These are phyloP conservation scores for Diploptera punctata DNA, from an alignment of 2,888 invertebrate species.

Conservation along the genomic window DNA sequence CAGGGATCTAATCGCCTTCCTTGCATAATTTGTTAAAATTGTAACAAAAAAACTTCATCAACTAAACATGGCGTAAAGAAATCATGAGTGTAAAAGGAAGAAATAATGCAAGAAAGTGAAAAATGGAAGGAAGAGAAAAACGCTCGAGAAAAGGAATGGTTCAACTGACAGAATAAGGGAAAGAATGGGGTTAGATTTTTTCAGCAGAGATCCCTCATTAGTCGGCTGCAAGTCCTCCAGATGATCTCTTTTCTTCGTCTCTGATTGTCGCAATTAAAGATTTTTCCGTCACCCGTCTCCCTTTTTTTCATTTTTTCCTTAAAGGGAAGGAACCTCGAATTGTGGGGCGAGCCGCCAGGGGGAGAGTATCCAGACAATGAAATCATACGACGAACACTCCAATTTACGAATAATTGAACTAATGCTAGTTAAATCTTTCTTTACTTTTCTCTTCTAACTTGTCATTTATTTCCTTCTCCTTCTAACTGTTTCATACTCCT, in stretches of 20 bases:
- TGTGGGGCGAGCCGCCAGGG: background rate
- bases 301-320: constrained; percentile 10
- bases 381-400: constrained; percentile 21
- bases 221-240: constrained; percentile 24
- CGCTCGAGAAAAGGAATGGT: no score
- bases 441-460: background rate
- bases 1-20: no score
- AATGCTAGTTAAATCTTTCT: constrained; percentile 31
- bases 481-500: background rate
- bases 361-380: constrained; percentile 4
- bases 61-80: no score
- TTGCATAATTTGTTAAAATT: no score
- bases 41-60: no score
- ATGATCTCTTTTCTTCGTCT: constrained; percentile 15
- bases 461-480: no score
- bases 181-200: no score
- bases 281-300: constrained; percentile 39
- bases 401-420: constrained; percentile 32
- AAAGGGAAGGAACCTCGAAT: background rate
- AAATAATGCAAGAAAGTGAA: no score
- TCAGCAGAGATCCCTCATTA: constrained; percentile 41
- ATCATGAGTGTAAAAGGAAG: no score
- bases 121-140: no score
- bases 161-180: no score
- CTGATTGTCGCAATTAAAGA: constrained; percentile 44